These are phyloP conservation scores for Taxidea taxus DNA, from an alignment of 2,113 vertebrate genomes.

Conservation along the genomic window DNA sequence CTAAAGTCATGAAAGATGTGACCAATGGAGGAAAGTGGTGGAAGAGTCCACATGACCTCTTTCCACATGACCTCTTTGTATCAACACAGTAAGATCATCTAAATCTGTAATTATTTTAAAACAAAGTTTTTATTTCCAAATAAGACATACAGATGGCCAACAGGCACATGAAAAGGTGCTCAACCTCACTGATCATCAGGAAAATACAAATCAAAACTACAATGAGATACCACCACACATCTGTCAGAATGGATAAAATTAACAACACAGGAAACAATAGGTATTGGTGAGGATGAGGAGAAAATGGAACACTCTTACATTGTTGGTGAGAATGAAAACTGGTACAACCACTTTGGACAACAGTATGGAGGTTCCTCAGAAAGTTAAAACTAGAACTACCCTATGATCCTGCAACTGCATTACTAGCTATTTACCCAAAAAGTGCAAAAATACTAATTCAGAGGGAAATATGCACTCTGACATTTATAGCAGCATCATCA, in stretches of 20 bases:
- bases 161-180: neutral
- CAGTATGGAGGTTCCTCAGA: neutral
- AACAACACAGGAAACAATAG: neutral
- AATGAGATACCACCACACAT: neutral
- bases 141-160: neutral
- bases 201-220: neutral
- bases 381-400: neutral
- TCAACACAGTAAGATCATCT: neutral
- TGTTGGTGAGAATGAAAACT: neutral
- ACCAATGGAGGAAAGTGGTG: neutral
- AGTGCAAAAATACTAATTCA: neutral
- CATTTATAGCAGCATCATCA: neutral
- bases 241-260: neutral
- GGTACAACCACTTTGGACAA: neutral
- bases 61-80: too few species aligned
- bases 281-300: neutral
- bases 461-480: neutral
- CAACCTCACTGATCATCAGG: neutral
- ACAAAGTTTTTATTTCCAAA: neutral
- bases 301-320: neutral
- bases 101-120: neutral
- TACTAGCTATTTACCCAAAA: neutral
- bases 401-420: neutral
- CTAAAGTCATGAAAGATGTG: neutral
- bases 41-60: neutral